Base-by-base conservation (phyloP, 2,888 invertebrate genomes). In the Blomia tropicalis region DNA sequence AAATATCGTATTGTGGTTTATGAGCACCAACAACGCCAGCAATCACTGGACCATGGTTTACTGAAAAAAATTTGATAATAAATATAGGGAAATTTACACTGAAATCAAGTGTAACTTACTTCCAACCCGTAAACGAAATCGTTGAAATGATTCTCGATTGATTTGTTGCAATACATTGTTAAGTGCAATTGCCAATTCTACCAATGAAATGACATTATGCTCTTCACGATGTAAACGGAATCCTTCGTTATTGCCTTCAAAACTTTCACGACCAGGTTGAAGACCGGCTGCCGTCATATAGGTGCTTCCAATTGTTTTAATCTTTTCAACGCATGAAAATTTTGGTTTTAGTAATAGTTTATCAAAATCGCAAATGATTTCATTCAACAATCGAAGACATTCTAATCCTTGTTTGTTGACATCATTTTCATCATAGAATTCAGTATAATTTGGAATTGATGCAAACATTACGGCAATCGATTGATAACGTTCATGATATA, bases 391-490 rank as follows among this genome's bases (percentile, higher is more conserved):
- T 64, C 95, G 77, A 65, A 96, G 76, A 72, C 95, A 96, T 75
- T 95, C 95, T 43, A 95, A 76, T 0, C 92, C 92, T 73, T 95
- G 92, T 70, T 92, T 90, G 72, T 90, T 92, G 67, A 92, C 88
- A 72, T 92, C 91, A n/a, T 86, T 91, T 73, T 92, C 91, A 70
- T 90, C 89, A 72, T 92, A 93, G 74, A 93, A 93, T 74, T 93
- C 91, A 72, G 90, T 90, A 75, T 93, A 96, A 76, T 95, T 93
- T 4, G 95, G 93, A 70, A 96, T 95, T 1, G 92, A 92, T 0
- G 95, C 93, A 73, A 96, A 96, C 93, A 95, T 93, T 5, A 96
- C 95, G 0, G 89, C 90, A 63, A 95, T 89, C 70, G 85, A 85
- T 19, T 83, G 84, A 74, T 95, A 95, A n/a, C 61, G n/a, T 41